phyloP scores from a whole-genome alignment of 2,113 vertebrate genomes.

The Rhombomys opimus region DNA sequence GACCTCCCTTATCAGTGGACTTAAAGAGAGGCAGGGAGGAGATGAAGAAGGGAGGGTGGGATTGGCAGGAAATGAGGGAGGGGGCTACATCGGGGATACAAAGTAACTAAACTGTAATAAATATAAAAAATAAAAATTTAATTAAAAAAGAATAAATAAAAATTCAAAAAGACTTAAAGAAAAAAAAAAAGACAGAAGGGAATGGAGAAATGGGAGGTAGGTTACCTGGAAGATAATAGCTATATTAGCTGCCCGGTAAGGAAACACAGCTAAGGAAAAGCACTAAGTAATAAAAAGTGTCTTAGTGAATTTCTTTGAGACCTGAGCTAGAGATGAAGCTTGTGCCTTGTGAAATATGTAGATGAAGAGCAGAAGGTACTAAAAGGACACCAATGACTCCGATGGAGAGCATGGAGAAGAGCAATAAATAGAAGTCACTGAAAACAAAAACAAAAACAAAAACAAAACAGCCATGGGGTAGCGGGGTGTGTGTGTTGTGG shows the following conservation, averaged over 20 bases:
- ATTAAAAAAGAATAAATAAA: no score
- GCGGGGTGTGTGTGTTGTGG: neutral
- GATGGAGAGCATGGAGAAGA: neutral
- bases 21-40: no score
- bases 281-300: neutral
- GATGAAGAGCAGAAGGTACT: neutral
- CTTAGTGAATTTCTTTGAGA: neutral
- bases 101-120: no score
- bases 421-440: neutral
- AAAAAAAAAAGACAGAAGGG: neutral
- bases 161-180: no score
- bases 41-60: no score
- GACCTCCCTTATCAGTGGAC: no score
- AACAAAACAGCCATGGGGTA: neutral
- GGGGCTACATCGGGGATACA: no score
- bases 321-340: neutral
- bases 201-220: neutral
- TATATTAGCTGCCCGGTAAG: neutral
- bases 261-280: neutral
- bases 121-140: no score
- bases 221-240: neutral
- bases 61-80: no score
- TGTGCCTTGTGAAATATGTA: neutral
- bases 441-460: neutral
- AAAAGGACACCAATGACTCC: neutral